Evolutionary conservation across 1,140 invertebrate genomes (phyloP), one percentile per base, ranked within the genome.

Genomic region (Dendroctonus ponderosae): DNA sequence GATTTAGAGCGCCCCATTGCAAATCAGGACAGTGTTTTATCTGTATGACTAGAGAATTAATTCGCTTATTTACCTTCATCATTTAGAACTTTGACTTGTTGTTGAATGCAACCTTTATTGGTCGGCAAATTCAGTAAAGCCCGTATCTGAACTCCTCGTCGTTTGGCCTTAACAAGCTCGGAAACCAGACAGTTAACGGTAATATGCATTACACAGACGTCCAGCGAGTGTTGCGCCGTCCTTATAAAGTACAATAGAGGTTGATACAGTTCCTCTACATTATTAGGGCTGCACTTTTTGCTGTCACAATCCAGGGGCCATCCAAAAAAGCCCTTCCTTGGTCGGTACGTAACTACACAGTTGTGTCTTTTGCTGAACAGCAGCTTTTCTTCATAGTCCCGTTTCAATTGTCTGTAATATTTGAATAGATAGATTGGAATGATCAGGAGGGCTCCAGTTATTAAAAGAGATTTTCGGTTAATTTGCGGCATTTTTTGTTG

Each of bases 181-280:
- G 39, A 46, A 48, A 15, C 15, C 11, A 65, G 49, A n/a, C 11
- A 37, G 7, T 65, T 56, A 7, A 57, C 26, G 42, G 49, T 65
- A 12, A 65, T 40, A 6, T 49, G 6, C 62, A 65, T 65, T 14
- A 65, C 53, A 38, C 52, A 42, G 41, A 65, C 49, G 49, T 57
- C 62, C 39, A 65, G 26, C 9, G 62, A 65, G 11, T 57, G 7
- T n/a, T 65, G 38, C 5, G 62, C 52, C 14, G 62, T 65, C 5
- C 51, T 40, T 40, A 65, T 65, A 49, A 65, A 65, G 50, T 65
- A 65, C 5, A 65, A 41, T 5, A 65, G 48, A 1, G 62, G 62
- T 39, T 65, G 37, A 46, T 53, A 57, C 7, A 65, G 44, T 7
- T 56, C 41, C n/a, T 65, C 52, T n/a, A 65, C 44, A 6, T 48